Base-by-base conservation (phyloP, 2,888 invertebrate genomes). In the Copidosoma aretas region DNA sequence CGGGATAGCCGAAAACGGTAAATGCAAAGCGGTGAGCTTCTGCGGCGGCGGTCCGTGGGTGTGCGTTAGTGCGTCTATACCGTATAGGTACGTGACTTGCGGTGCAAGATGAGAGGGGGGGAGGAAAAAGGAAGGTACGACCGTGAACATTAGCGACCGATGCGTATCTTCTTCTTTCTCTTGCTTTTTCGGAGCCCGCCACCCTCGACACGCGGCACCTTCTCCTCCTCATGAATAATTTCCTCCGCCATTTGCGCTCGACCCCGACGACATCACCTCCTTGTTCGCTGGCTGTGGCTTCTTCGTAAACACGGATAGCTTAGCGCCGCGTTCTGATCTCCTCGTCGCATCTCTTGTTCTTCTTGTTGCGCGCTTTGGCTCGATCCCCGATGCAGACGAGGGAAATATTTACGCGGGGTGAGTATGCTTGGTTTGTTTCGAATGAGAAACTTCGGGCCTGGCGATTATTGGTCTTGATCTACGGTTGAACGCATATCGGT, bases 191-290 rank as follows among this genome's bases (percentile, higher is more conserved):
- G 49, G 19, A 5, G 17, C 19, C 10, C 49, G 10, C 4, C 73
- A 72, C 73, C 71, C 73, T 71, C 74, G 74, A 76, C 75, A 74
- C 74, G n/a, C 75, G 8, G 32, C 32, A 32, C 32, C 32, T 32
- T 32, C 3, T 32, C 12, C 14, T 41, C 76, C 74, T 76, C 76
- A 76, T 78, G 78, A 79, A 79, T 78, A 78, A 78, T 78, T 76
- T 79, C 76, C 73, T 72, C 72, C 75, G 71, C 66, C 76, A 75
- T 78, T 77, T 77, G 74, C 75, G 73, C 70, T 57, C 24, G n/a
- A n/a, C 24, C 14, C 60, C 65, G 58, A 61, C 64, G 4, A 3
- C 4, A 56, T 25, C 72, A 57, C 39, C 41, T 62, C 24, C 54
- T 54, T 14, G 22, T 54, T 22, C 24, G 21, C 32, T 8, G 32